Evolutionary conservation across 2,888 invertebrate species (phyloP).

Genomic region (Hirtodrosophila alboralis): DNA sequence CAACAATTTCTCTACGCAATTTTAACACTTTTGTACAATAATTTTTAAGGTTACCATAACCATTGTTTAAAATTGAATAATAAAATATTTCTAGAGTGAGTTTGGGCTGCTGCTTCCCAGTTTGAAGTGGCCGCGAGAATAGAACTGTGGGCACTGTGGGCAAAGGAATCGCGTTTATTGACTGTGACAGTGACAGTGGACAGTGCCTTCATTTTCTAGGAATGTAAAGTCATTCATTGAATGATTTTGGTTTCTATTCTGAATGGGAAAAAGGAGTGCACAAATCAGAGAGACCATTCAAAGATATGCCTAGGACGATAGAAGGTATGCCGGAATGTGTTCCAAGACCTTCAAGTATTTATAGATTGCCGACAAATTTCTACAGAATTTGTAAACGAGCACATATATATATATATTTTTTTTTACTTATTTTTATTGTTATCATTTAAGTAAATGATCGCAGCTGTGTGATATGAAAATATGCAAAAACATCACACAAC

Average conservation of each 20-base stretch:
- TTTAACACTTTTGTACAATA: conserved; percentile 76
- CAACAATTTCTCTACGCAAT: conserved; percentile 66
- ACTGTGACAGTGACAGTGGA: too few species aligned
- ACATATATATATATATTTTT: too few species aligned
- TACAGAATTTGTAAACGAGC: conserved; percentile 23
- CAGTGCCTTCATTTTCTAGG: conserved; percentile 49
- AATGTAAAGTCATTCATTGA: conserved; percentile 54
- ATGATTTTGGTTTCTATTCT: conserved; percentile 33
- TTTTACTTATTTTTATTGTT: conserved; percentile 23
- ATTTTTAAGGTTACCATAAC: conserved; percentile 56
- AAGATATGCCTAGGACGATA: conserved; percentile 41
- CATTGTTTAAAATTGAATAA: conserved; percentile 45
- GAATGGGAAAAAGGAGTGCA: conserved; percentile 61
- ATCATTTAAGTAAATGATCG: conserved; percentile 47
- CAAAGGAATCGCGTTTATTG: conserved; percentile 42
- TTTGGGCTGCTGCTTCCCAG: conserved; percentile 23
- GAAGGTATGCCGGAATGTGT: conserved; percentile 56
- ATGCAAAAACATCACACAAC: conserved; percentile 49
- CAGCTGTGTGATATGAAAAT: conserved; percentile 44
- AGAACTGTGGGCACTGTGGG: conserved; percentile 40
- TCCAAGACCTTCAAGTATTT: conserved; percentile 41
- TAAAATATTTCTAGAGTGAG: conserved; percentile 31
- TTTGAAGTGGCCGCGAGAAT: conserved; percentile 65
- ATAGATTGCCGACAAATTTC: conserved; percentile 57
- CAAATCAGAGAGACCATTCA: conserved; percentile 55